Evolutionary conservation across 2,888 invertebrate genomes (phyloP).

Genomic region (Coleophora deauratella): DNA sequence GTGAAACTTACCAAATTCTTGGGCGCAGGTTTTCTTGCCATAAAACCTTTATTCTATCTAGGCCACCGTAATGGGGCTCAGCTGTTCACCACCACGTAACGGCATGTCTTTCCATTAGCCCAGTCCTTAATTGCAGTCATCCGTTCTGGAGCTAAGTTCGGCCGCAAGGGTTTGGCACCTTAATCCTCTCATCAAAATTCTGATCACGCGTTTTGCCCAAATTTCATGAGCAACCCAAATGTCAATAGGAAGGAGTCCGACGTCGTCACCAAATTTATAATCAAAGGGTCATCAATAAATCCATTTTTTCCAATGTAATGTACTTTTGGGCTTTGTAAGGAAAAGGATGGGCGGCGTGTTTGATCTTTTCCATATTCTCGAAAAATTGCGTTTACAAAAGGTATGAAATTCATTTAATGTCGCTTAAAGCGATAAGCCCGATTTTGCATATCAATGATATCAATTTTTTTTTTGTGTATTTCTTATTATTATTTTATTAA

Average conservation of each 20-base stretch:
- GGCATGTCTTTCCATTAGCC: conserved; percentile 50
- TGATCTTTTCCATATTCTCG: no score
- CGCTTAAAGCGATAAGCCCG: no score
- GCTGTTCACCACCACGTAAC: conserved; percentile 22
- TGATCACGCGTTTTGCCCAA: conserved; percentile 51
- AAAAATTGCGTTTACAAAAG: no score
- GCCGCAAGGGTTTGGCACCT: conserved; percentile 32
- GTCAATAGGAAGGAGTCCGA: conserved; percentile 33
- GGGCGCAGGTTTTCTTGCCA: no score
- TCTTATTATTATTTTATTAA: no score
- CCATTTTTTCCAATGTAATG: conserved; percentile 9
- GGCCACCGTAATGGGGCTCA: no score
- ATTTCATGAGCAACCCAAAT: conserved; percentile 54
- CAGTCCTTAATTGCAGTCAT: conserved; percentile 51
- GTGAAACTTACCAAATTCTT: no score
- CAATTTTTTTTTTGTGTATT: no score
- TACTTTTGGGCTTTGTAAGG: background rate
- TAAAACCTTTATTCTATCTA: no score
- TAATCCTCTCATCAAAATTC: conserved; percentile 58
- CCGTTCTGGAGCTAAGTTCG: conserved; percentile 46
- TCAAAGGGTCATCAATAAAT: conserved; percentile 17
- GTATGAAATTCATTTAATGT: no score
- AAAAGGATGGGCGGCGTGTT: no score
- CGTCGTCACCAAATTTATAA: conserved; percentile 38
- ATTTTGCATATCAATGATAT: no score